These are phyloP conservation scores for Chaetorhynchus papuensis DNA, from an alignment of 2,113 vertebrate genomes.

Conservation along the genomic window DNA sequence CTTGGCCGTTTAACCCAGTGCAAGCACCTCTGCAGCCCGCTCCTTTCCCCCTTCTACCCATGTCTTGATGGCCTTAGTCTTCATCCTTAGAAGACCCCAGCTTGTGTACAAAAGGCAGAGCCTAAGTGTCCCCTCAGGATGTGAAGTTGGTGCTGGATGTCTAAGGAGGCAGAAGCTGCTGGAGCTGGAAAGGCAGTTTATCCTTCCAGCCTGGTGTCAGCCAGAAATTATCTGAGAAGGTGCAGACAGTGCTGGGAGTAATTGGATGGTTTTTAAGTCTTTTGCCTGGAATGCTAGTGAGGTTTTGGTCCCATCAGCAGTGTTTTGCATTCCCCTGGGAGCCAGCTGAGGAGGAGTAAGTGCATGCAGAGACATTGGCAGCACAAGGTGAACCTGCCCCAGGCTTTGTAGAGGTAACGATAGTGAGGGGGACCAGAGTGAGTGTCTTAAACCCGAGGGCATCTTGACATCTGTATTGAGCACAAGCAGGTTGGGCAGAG, in stretches of 20 bases:
- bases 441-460: neutral
- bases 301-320: neutral
- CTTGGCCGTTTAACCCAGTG: neutral
- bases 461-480: neutral
- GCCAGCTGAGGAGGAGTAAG: neutral
- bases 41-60: neutral
- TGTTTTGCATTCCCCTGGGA: neutral
- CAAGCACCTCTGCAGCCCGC: neutral
- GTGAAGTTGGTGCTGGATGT: neutral
- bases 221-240: neutral
- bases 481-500: neutral
- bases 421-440: neutral
- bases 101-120: neutral
- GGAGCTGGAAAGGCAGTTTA: neutral
- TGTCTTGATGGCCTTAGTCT: neutral
- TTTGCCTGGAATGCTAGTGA: neutral
- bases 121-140: neutral
- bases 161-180: neutral
- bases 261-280: neutral
- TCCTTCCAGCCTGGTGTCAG: neutral
- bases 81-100: neutral
- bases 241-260: neutral
- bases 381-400: accelerated
- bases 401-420: neutral
- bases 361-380: neutral